Evolutionary conservation across 2,797 vertebrate genomes (phyloP).

Genomic region (Sylvia borin): DNA sequence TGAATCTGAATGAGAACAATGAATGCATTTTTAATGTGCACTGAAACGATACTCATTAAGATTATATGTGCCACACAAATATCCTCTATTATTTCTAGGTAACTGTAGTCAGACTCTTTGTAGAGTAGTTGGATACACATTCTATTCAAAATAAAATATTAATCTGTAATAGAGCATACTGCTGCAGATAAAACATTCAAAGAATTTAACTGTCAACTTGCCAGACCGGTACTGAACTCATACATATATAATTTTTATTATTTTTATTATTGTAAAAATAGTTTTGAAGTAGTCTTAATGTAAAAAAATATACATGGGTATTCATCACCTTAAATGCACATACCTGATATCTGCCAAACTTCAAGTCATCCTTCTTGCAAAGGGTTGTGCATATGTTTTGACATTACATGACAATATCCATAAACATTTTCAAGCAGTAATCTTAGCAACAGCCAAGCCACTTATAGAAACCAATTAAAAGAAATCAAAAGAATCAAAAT

Average conservation of each 20-base stretch:
- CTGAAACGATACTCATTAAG: background rate
- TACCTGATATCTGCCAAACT: background rate
- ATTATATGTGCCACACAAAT: background rate
- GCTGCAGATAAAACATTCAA: background rate
- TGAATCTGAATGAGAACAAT: background rate
- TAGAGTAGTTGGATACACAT: background rate
- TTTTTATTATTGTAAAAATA: background rate
- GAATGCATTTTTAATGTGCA: background rate
- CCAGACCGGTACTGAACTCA: background rate
- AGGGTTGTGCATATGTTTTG: rapidly evolving
- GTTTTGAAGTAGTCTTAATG: background rate
- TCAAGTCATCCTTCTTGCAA: background rate
- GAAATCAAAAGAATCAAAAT: background rate
- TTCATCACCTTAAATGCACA: background rate
- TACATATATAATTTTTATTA: background rate
- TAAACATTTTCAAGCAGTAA: background rate
- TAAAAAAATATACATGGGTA: background rate
- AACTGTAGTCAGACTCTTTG: background rate
- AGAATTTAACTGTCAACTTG: background rate
- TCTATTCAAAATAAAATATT: background rate
- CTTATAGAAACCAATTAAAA: background rate
- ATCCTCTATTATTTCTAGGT: background rate
- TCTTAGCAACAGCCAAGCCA: background rate
- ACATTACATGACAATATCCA: background rate
- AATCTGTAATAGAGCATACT: background rate